Percentiles rank a stretch among this genome's conserved stretches.
These are phyloP conservation scores for Bufotes viridis DNA, from an alignment of 2,797 vertebrate genomes.

Conservation along the genomic window DNA sequence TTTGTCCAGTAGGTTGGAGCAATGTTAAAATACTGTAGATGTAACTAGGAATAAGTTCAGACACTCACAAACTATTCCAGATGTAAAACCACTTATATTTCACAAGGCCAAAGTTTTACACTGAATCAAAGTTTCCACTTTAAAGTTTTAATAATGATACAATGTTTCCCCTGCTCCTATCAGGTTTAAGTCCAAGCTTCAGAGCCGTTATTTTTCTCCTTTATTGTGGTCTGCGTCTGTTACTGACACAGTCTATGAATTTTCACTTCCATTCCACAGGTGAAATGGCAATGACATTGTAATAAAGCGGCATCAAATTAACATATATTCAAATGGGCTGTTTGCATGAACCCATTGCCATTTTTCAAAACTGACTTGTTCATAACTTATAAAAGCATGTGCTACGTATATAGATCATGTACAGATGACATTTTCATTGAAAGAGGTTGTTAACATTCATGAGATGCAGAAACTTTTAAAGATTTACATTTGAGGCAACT, in stretches of 20 bases:
- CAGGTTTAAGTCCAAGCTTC: constrained; percentile 5
- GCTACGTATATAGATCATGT: constrained; percentile 52
- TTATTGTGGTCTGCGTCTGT: background rate
- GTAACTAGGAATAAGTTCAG: background rate
- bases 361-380: constrained; percentile 54
- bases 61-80: background rate
- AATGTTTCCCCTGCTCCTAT: background rate
- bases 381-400: constrained; percentile 51
- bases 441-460: constrained; percentile 56
- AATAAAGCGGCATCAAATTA: constrained; percentile 52
- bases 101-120: background rate
- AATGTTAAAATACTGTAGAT: background rate
- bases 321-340: constrained; percentile 53
- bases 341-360: constrained; percentile 57
- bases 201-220: background rate
- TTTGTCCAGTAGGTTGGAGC: background rate
- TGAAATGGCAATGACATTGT: constrained; percentile 40
- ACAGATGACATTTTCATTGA: constrained; percentile 56
- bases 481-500: constrained; percentile 55
- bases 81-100: constrained; percentile 28
- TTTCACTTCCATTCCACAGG: constrained; percentile 24
- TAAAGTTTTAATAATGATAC: constrained; percentile 2
- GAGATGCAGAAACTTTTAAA: constrained; percentile 56
- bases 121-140: constrained; percentile 15
- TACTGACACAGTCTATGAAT: constrained; percentile 22